Percentiles rank a stretch among this genome's conserved stretches.
Conservation (phyloP, 2,888 invertebrate species). For the Hartigia nigra region DNA sequence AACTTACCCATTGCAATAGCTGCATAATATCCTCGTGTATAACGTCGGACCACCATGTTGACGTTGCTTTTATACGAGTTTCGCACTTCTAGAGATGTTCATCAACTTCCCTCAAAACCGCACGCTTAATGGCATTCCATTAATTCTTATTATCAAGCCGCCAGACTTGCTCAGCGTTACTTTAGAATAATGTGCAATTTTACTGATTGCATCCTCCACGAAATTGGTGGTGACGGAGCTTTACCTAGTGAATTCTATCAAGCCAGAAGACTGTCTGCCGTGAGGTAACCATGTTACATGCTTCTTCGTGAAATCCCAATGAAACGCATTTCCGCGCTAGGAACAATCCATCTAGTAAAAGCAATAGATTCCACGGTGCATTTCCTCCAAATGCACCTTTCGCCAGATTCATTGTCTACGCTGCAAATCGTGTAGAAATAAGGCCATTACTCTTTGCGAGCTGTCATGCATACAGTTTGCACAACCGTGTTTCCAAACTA, state of each 20-base stretch:
- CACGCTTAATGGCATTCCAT: slow-evolving; percentile 38
- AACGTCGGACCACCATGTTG: slow-evolving; percentile 29
- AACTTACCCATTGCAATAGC: slow-evolving; percentile 54
- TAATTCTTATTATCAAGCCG: slow-evolving; percentile 30
- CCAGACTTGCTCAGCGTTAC: slow-evolving; percentile 16
- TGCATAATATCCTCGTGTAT: slow-evolving; percentile 48
- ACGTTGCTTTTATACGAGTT: slow-evolving; percentile 43
- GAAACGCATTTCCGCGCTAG: background rate
- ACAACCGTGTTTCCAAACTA: background rate
- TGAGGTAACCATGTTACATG: background rate
- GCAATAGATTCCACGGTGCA: background rate
- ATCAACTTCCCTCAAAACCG: slow-evolving; percentile 33
- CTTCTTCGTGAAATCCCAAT: background rate
- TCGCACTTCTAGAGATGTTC: slow-evolving; percentile 14
- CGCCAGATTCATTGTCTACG: background rate
- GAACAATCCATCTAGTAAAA: background rate
- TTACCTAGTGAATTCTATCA: background rate
- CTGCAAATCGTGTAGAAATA: background rate
- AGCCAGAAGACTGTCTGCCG: background rate
- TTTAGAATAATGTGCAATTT: slow-evolving; percentile 21
- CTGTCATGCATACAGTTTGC: background rate
- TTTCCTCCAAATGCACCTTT: slow-evolving; percentile 18
- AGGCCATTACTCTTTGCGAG: too few relatives aligned
- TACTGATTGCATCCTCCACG: slow-evolving; percentile 10
- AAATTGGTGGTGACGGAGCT: slow-evolving; percentile 3